Conservation (phyloP, 2,113 vertebrate species). For the Artemisiospiza belli region DNA sequence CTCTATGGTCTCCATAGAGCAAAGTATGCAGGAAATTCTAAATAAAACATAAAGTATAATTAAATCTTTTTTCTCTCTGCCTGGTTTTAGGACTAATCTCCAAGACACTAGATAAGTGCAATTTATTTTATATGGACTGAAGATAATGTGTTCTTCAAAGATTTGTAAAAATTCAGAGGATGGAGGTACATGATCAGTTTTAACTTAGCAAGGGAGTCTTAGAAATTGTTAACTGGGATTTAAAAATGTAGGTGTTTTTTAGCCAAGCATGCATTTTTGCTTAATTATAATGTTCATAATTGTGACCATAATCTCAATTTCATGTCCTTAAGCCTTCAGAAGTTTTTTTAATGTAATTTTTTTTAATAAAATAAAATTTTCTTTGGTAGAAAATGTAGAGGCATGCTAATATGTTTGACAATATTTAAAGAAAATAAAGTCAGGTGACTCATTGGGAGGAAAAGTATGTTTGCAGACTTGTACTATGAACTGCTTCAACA, state of each 20-base stretch:
- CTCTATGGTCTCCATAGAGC: not conserved
- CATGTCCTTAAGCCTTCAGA: not conserved
- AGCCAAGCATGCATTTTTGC: not conserved
- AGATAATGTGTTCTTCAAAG: not conserved
- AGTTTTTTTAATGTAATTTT: not conserved
- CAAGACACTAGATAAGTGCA: not conserved
- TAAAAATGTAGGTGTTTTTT: fast-evolving
- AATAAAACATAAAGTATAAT: not conserved
- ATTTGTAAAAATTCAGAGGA: not conserved
- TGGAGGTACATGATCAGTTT: not conserved
- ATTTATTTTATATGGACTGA: not conserved
- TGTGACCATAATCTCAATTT: not conserved
- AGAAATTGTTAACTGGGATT: not conserved
- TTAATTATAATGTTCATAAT: not conserved
- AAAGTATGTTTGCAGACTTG: not conserved
- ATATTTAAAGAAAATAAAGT: not conserved
- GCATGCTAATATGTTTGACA: not conserved
- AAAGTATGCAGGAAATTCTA: not conserved
- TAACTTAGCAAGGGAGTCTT: not conserved
- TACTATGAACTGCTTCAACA: not conserved
- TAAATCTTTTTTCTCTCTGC: not conserved
- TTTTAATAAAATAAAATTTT: not conserved
- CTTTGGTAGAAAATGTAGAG: not conserved
- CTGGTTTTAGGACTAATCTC: not conserved
- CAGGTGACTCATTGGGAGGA: too few relatives aligned